Percentiles rank a stretch among this genome's conserved stretches.
Conservation (phyloP, 2,888 invertebrate genomes). For the Synergus japonicus region DNA sequence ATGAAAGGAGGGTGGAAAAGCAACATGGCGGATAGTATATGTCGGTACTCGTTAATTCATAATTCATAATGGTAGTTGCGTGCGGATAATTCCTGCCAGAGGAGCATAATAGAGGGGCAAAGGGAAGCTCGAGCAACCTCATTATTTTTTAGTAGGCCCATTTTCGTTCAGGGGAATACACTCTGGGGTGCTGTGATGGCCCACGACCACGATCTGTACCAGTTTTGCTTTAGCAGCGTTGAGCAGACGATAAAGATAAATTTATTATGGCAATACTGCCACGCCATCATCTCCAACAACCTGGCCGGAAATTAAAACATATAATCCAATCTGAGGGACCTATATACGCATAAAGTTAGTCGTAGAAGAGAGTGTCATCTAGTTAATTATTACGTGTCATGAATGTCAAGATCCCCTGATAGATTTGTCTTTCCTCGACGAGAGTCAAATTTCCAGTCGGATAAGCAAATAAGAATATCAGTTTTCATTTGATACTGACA, state of each 20-base stretch:
- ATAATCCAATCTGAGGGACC: conserved; percentile 55
- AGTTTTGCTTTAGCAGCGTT: conserved; percentile 50
- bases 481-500: not conserved
- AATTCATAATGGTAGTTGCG: conserved; percentile 71
- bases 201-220: conserved; percentile 43
- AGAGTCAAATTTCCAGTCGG: conserved; percentile 3
- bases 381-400: conserved; percentile 25
- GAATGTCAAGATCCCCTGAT: conserved; percentile 23
- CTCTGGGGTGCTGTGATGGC: conserved; percentile 31
- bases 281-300: conserved; percentile 50
- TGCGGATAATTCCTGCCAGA: conserved; percentile 66
- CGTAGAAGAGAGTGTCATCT: conserved; percentile 18
- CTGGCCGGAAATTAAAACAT: conserved; percentile 60
- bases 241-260: conserved; percentile 61
- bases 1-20: conserved; percentile 27
- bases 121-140: conserved; percentile 57
- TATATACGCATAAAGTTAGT: not conserved
- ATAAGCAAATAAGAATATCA: not conserved
- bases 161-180: conserved; percentile 45
- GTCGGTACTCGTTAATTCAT: conserved; percentile 68
- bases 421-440: not conserved
- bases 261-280: conserved; percentile 63
- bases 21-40: conserved; percentile 44
- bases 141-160: conserved; percentile 55
- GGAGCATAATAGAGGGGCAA: conserved; percentile 48